Evolutionary conservation across 2,888 invertebrate genomes (phyloP).

Genomic region (Drosophila glabriapex): DNA sequence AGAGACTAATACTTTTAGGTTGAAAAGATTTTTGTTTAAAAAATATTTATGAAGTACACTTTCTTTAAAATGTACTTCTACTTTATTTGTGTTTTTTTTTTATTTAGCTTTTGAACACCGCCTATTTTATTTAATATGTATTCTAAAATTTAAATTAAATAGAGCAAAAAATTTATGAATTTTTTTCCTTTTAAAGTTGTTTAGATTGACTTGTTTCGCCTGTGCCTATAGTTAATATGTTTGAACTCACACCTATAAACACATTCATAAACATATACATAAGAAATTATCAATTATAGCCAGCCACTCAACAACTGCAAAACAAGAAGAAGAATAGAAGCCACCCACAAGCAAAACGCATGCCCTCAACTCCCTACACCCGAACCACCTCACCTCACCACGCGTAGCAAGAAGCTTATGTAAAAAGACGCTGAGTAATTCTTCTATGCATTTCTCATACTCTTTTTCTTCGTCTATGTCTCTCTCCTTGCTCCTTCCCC

Average conservation of each 20-base stretch:
- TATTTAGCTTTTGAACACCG: background rate
- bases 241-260: background rate
- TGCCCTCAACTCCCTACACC: background rate
- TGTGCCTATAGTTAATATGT: background rate
- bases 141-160: background rate
- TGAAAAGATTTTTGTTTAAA: background rate
- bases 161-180: background rate
- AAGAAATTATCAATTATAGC: background rate
- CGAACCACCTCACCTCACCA: conserved; percentile 17
- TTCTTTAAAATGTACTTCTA: background rate
- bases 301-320: background rate
- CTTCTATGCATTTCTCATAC: conserved; percentile 13
- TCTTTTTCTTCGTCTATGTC: background rate
- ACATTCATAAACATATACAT: background rate
- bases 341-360: background rate
- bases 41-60: background rate
- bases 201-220: background rate
- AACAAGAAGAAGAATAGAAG: background rate
- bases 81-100: background rate
- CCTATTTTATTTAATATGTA: too few relatives aligned
- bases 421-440: conserved; percentile 33
- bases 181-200: background rate
- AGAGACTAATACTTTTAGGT: background rate
- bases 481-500: background rate
- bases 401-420: conserved; percentile 2